Percentiles rank a stretch among this genome's conserved stretches.
Conservation (phyloP, 2,113 vertebrate genomes). For the Spea bombifrons region DNA sequence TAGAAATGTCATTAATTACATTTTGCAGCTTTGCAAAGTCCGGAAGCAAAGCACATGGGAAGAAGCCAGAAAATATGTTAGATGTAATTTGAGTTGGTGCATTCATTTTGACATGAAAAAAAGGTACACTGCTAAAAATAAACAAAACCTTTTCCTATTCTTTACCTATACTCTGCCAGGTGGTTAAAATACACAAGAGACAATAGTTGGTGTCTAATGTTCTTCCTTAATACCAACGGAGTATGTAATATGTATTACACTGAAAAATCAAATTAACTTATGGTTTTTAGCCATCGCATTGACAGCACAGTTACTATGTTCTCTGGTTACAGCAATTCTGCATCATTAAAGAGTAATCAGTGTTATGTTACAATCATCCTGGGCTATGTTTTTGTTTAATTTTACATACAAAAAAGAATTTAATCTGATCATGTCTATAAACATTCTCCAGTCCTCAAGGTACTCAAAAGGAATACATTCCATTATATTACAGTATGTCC, state of each 20-base stretch:
- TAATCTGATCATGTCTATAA: conserved; percentile 14
- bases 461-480: conserved; percentile 12
- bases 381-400: conserved; percentile 8
- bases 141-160: not conserved
- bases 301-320: not conserved
- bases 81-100: conserved; percentile 22
- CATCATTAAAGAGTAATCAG: conserved; percentile 11
- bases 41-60: conserved; percentile 8
- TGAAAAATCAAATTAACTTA: conserved; percentile 7
- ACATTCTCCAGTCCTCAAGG: not conserved
- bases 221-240: not conserved
- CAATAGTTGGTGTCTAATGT: not conserved
- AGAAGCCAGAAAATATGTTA: conserved; percentile 23
- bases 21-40: conserved; percentile 18
- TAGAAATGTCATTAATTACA: conserved; percentile 18
- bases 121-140: conserved; percentile 2
- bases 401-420: conserved; percentile 2
- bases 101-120: conserved; percentile 20
- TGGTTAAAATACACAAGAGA: not conserved
- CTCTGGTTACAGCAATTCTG: not conserved
- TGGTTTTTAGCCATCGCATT: not conserved
- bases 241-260: not conserved
- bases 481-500: too few relatives aligned
- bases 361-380: conserved; percentile 3
- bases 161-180: not conserved